phyloP scores from a whole-genome alignment of 2,888 invertebrate species.

The Acleris literana region DNA sequence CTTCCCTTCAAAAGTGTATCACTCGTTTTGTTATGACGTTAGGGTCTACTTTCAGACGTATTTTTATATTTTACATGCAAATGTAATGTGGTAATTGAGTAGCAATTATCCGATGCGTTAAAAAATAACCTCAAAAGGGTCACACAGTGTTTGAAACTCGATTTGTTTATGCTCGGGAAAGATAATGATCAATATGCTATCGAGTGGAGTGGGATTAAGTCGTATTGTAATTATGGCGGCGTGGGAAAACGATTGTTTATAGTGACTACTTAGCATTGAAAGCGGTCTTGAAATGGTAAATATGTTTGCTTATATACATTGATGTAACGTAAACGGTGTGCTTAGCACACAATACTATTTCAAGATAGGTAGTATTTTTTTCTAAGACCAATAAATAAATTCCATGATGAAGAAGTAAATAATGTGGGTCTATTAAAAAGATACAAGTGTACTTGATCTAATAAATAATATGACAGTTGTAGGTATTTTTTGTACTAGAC shows the following conservation, averaged over 20 bases:
- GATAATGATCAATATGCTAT: conserved; percentile 48
- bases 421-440: too few relatives aligned
- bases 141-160: conserved; percentile 66
- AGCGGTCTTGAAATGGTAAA: background rate
- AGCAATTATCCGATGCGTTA: conserved; percentile 56
- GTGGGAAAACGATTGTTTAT: conserved; percentile 31
- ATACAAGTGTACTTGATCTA: too few relatives aligned
- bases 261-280: conserved; percentile 6
- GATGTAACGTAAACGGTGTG: too few relatives aligned
- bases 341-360: too few relatives aligned
- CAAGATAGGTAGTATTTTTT: too few relatives aligned
- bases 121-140: conserved; percentile 64
- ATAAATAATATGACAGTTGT: too few relatives aligned
- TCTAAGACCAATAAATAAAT: too few relatives aligned
- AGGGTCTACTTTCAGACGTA: conserved; percentile 43
- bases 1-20: background rate
- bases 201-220: conserved; percentile 32
- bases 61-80: conserved; percentile 23
- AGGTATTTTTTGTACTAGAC: too few relatives aligned
- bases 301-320: background rate
- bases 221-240: conserved; percentile 31
- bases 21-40: conserved; percentile 34
- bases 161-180: conserved; percentile 63
- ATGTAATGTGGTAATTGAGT: conserved; percentile 44
- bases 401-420: too few relatives aligned